Evolutionary conservation across 2,113 vertebrate species (phyloP).

Genomic region (Arvicanthis niloticus): DNA sequence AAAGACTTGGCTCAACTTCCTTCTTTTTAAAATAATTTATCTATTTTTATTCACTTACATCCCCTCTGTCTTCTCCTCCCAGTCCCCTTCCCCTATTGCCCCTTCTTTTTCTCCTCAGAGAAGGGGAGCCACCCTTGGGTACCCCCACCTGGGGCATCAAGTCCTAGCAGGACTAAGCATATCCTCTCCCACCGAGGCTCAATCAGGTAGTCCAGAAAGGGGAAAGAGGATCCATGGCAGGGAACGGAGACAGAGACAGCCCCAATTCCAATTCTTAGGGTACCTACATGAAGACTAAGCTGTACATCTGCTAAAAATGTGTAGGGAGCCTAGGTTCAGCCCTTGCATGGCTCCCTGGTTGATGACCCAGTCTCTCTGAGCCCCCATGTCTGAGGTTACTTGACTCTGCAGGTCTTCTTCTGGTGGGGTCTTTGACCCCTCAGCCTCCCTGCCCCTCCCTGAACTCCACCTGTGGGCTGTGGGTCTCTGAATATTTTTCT

Average conservation of each 20-base stretch:
- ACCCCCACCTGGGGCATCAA: no score
- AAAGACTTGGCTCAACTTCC: neutral
- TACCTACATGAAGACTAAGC: neutral
- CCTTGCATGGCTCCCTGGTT: neutral
- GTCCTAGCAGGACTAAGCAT: neutral
- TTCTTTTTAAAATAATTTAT: constrained; percentile 11
- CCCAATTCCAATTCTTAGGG: neutral
- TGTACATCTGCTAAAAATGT: neutral
- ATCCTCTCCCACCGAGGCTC: neutral
- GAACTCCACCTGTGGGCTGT: no score
- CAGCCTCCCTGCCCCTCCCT: no score
- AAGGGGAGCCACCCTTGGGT: neutral
- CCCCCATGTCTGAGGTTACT: no score
- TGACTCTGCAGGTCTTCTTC: no score
- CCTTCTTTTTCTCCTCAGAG: neutral
- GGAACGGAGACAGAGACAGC: neutral
- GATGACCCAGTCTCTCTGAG: neutral
- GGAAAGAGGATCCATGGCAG: neutral
- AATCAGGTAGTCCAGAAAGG: neutral
- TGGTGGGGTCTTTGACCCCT: no score
- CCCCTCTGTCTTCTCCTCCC: neutral
- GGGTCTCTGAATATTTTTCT: no score
- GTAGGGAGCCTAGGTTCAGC: neutral
- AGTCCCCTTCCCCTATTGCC: neutral
- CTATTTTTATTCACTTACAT: neutral